Base-by-base conservation (phyloP, 2,113 vertebrate genomes). In the Esox niger region DNA sequence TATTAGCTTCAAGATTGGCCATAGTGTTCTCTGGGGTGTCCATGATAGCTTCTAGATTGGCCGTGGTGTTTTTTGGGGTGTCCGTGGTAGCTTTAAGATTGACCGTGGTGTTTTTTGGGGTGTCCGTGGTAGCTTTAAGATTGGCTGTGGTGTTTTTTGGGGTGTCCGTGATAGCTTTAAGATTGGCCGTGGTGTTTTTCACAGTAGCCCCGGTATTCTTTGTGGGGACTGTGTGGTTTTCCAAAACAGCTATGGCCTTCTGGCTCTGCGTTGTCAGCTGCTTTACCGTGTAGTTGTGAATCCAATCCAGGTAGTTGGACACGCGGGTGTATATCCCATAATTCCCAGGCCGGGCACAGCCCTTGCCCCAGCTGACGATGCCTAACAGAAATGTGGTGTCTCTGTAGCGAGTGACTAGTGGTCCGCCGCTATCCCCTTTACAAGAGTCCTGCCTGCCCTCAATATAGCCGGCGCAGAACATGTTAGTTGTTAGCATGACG, bases 381-480 rank as follows among this genome's bases (percentile, higher is more conserved):
- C 97, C 96, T 0, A 96, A 91, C 73, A 98, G 90, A 87, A 94
- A 99, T 72, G 87, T 88, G 0, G 95, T 98, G 46, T 90, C 80
- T 58, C 87, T 90, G 87, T 92, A 99, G 20, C n/a, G 33, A 0
- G 96, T 98, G 73, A 91, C 94, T 0, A 97, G 88, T 0, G 96
- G 96, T 0, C 96, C 96, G 0, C 97, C 97, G 0, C 96, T 98
- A 86, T 99, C 97, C 0, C 96, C 96, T 63, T 94, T 93, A 76
- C 97, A 99, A 3, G 97, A 90, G 52, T 98, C 97, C 78, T 91
- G 89, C 11, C 23, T 73, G 0, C 95, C 95, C 0, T 93, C 82
- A 1, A 90, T 33, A 74, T 94, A 96, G 4, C 97, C 97, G 0
- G 97, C 97, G 1, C 97, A 99, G 87, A 99, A 98, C 96, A 99